Conservation (phyloP, 2,888 invertebrate genomes). For the Spodoptera exigua region DNA sequence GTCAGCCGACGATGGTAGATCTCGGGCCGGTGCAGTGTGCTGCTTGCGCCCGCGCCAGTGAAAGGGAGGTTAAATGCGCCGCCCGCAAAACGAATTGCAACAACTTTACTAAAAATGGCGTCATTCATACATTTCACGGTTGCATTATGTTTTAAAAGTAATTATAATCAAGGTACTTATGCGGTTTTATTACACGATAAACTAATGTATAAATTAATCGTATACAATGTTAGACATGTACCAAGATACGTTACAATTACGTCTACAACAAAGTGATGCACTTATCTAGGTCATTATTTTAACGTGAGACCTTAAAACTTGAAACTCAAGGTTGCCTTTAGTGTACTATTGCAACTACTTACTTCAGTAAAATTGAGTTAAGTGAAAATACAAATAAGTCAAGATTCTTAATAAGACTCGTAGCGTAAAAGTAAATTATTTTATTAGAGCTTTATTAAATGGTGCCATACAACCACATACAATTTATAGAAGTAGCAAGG, state of each 20-base stretch:
- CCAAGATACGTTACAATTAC: too few relatives aligned
- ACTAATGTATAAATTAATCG: constrained; percentile 46
- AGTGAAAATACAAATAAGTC: neutral
- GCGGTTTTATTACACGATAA: constrained; percentile 47
- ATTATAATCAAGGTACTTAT: constrained; percentile 65
- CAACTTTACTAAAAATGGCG: constrained; percentile 87
- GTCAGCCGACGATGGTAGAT: constrained; percentile 76
- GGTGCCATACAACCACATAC: too few relatives aligned
- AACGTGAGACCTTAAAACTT: constrained; percentile 11
- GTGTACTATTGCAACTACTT: constrained; percentile 15
- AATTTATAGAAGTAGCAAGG: too few relatives aligned
- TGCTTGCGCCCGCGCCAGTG: constrained; percentile 70
- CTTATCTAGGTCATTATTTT: constrained; percentile 34
- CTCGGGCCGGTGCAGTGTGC: constrained; percentile 40
- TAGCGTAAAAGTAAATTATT: too few relatives aligned
- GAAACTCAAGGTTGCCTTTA: constrained; percentile 31
- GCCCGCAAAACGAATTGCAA: constrained; percentile 82
- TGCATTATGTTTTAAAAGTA: constrained; percentile 78
- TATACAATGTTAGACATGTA: constrained; percentile 18
- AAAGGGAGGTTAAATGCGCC: constrained; percentile 86
- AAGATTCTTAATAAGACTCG: too few relatives aligned
- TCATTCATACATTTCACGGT: constrained; percentile 84
- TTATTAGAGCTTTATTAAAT: too few relatives aligned
- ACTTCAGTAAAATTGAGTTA: constrained; percentile 1
- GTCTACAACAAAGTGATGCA: constrained; percentile 6